Evolutionary conservation across 2,113 vertebrate genomes (phyloP).

Genomic region (Pavo muticus): DNA sequence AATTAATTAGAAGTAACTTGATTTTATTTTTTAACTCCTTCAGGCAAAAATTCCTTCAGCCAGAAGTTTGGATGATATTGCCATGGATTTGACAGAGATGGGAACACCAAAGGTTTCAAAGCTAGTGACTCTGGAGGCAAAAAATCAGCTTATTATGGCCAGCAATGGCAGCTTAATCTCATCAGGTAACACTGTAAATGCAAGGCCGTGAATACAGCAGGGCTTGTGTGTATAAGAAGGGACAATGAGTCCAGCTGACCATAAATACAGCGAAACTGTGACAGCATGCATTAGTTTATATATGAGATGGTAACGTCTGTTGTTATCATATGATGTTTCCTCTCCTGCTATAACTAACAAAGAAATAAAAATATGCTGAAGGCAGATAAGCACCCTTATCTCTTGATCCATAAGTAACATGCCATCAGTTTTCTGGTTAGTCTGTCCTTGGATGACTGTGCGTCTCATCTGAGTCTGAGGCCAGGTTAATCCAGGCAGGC

Average conservation of each 20-base stretch:
- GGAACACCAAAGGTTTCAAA: constrained; percentile 84
- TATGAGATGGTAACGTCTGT: background rate
- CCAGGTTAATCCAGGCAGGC: background rate
- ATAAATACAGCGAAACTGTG: background rate
- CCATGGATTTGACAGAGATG: constrained; percentile 92
- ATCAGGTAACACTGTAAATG: constrained; percentile 80
- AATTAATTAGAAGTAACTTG: constrained; percentile 17
- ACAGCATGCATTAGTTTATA: background rate
- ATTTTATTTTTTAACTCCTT: background rate
- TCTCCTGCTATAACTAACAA: background rate
- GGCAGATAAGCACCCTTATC: background rate
- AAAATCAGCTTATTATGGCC: constrained; percentile 93
- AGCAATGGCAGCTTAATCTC: constrained; percentile 97
- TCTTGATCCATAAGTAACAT: background rate
- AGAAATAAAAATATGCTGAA: background rate
- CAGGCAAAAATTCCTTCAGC: constrained; percentile 93
- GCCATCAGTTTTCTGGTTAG: background rate
- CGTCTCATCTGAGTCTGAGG: background rate
- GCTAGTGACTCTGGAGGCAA: constrained; percentile 83
- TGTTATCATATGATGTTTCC: background rate
- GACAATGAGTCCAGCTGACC: background rate
- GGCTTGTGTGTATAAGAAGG: background rate
- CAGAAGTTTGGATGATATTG: constrained; percentile 91
- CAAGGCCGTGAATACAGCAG: background rate
- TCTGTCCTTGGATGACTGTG: background rate